Base-by-base conservation (phyloP, 2,888 invertebrate genomes). In the Trissoscelio sp. region DNA sequence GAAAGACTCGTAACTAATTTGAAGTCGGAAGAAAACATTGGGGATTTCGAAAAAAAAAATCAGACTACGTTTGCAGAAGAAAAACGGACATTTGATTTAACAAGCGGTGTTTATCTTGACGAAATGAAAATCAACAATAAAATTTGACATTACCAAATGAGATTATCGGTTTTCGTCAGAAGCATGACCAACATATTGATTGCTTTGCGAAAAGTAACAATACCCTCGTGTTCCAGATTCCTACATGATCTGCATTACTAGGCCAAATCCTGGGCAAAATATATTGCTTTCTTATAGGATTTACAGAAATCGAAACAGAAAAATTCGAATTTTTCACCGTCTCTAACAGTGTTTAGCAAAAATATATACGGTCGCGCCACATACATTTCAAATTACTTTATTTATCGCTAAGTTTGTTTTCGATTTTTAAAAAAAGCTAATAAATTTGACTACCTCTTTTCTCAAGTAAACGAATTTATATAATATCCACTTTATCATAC, bases 151-250 rank as follows among this genome's bases (percentile, higher is more conserved):
- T 51, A 60, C 42, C 6, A 64, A 55, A 55, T 31, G 28, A 34
- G 74, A 74, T 74, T 64, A 69, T 69, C 46, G 22, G 60, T 39
- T 77, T 77, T 77, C 42, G 37, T 69, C 53, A 37, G 16, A 46
- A 60, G 31, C 67, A 77, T 69, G 60, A 69, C 77, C 77, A 67
- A 77, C 67, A 67, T 69, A 77, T 77, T 66, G 77, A 77, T 77
- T 62, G 31, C 53, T 20, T 24, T 34, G 37, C 37, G 55, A 67
- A 51, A 69, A 69, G 60, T 69, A 62, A 60, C 62, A 69, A 77
- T 60, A 77, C 48, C 22, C 62, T 51, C 51, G 24, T 69, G 77
- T 20, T 70, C 69, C 62, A 70, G 60, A 77, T 77, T 69, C 55
- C 62, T 60, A 12, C 51, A 75, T 66, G 75, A 75, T 66, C 46